Conservation (phyloP, 2,797 vertebrate genomes). For the Poeciliopsis turneri region DNA sequence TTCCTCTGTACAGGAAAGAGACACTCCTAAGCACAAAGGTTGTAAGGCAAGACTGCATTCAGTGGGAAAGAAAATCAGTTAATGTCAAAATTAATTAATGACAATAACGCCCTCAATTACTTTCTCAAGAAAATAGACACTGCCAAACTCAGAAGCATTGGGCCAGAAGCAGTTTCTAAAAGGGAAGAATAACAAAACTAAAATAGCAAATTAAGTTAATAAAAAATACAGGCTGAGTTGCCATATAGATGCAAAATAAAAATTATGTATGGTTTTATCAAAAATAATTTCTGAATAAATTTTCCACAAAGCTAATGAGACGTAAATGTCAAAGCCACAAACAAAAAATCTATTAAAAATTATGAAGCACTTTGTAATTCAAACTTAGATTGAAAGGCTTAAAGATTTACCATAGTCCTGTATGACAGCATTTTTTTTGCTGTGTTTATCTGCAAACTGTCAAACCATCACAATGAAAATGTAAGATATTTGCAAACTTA, state of each 20-base stretch:
- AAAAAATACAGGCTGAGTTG: background rate
- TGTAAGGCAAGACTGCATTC: background rate
- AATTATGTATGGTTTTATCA: background rate
- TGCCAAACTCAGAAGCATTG: background rate
- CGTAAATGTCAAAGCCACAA: background rate
- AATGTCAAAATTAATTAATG: background rate
- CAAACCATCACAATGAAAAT: background rate
- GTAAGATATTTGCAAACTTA: background rate
- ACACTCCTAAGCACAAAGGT: background rate
- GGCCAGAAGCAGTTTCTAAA: background rate
- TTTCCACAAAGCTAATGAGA: background rate
- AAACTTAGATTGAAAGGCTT: background rate
- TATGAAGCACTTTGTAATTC: background rate
- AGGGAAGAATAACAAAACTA: background rate
- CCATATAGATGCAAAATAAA: background rate
- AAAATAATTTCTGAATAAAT: background rate
- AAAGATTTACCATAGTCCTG: background rate
- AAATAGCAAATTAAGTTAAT: background rate
- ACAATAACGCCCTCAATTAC: background rate
- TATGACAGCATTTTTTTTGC: background rate
- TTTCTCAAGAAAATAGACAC: background rate
- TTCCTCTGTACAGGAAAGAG: too few species aligned
- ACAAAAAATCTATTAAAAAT: background rate
- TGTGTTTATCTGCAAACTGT: background rate
- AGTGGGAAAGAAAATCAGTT: background rate